Base-by-base conservation (phyloP, 92 coral and sea anemone genomes). In the Bergia puertoricense region DNA sequence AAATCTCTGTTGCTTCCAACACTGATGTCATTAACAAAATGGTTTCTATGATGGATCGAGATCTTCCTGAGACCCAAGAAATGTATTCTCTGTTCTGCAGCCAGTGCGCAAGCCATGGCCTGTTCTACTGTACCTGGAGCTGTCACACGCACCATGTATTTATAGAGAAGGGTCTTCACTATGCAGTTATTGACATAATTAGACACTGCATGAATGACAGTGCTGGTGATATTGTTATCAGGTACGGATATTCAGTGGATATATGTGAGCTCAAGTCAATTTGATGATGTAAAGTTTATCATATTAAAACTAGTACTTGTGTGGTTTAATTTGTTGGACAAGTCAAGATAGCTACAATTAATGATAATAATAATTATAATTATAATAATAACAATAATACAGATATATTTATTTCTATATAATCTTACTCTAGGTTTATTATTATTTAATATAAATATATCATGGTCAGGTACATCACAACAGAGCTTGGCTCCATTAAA, bases 51-150 rank as follows among this genome's bases (percentile, higher is more conserved):
- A 86, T 92, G 81, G 92, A 90, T 84, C 86, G 93, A 16, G 4
- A 76, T 10, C 85, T 38, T 57, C 87, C 89, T 16, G 88, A 85
- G 42, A 86, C 86, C 15, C 22, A 45, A 45, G 78, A 85, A 40
- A 73, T 84, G 45, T 94, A 94, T 76, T 80, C 96, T 5, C 74
- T 94, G 48, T 90, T 90, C 81, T 81, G 92, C 11, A 92, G 96
- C 76, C 93, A 92, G 89, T 86, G 93, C 59, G 96, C 96, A 13
- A 62, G 89, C 20, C 85, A 83, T 46, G 86, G 88, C 0, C 86
- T 92, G n/a, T 94, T 90, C 44, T 92, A 85, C 79, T 84, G 87
- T 42, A 69, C 87, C 15, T 84, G 77, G 77, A 84, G 16, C 79
- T 20, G 30, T 20, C 67, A 84, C 23, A 77, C 96, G 22, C 89